Percentiles rank a stretch among this genome's conserved stretches.
These are phyloP conservation scores for Anser cygnoides DNA, from an alignment of 2,113 vertebrate species.

Conservation along the genomic window DNA sequence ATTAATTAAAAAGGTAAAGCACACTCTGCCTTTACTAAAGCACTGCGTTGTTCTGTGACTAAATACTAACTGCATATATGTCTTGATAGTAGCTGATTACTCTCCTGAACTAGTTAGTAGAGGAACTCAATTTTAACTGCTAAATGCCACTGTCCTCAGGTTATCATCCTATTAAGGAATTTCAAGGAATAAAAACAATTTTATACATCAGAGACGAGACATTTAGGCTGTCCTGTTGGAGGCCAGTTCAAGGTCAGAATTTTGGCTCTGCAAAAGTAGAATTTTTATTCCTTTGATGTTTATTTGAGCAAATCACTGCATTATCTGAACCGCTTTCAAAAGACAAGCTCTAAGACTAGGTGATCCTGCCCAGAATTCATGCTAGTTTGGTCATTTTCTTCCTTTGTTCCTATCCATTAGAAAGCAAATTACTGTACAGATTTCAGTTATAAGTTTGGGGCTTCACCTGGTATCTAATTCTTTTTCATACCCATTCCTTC, in stretches of 20 bases:
- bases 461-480: background rate
- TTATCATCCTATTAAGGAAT: constrained; percentile 3
- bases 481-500: background rate
- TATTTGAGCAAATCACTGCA: background rate
- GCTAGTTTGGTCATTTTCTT: background rate
- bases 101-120: background rate
- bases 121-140: background rate
- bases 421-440: background rate
- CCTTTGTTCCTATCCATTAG: background rate
- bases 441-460: background rate
- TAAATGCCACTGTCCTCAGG: background rate
- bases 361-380: constrained; percentile 38
- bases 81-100: background rate
- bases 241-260: background rate
- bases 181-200: constrained; percentile 34
- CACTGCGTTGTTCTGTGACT: background rate
- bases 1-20: background rate
- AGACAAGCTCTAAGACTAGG: background rate
- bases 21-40: background rate
- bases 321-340: constrained; percentile 41
- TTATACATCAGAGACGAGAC: constrained; percentile 4
- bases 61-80: background rate
- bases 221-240: background rate
- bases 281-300: constrained; percentile 45
- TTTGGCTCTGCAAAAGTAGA: constrained; percentile 32